These are phyloP conservation scores for Polyploca ridens DNA, from an alignment of 2,888 invertebrate genomes.

Conservation along the genomic window DNA sequence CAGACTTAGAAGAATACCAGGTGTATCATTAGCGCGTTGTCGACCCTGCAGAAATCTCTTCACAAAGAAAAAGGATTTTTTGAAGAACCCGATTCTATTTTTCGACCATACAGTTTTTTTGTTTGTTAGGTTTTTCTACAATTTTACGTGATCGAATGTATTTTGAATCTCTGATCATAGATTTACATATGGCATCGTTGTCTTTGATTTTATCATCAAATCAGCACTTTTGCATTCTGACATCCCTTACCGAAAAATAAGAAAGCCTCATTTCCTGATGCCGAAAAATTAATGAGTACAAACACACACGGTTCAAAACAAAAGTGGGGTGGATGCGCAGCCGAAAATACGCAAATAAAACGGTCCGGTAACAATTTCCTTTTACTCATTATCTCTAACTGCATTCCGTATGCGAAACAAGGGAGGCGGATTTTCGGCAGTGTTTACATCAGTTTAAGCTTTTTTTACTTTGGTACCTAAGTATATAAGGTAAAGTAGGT, in stretches of 20 bases:
- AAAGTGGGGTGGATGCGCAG: constrained; percentile 53
- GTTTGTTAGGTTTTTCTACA: too few species aligned
- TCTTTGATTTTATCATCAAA: too few species aligned
- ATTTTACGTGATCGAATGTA: too few species aligned
- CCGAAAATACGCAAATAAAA: constrained; percentile 72
- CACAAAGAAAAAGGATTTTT: too few species aligned
- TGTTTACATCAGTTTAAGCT: background rate
- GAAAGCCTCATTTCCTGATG: constrained; percentile 59
- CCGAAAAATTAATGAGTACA: constrained; percentile 72
- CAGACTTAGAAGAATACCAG: too few species aligned
- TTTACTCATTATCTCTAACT: constrained; percentile 60
- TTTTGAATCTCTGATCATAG: too few species aligned
- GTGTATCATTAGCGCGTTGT: too few species aligned
- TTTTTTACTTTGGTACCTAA: background rate
- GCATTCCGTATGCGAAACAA: constrained; percentile 20
- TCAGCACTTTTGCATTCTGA: background rate
- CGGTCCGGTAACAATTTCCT: constrained; percentile 74
- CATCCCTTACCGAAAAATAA: background rate
- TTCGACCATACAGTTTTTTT: too few species aligned
- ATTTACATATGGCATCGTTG: too few species aligned
- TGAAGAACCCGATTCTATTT: too few species aligned
- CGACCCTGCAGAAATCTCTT: too few species aligned
- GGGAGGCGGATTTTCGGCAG: constrained; percentile 4
- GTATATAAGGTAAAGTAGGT: too few species aligned
- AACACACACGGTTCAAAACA: constrained; percentile 74